Evolutionary conservation across 2,113 vertebrate species (phyloP).

Genomic region (Cheirogaleus medius): DNA sequence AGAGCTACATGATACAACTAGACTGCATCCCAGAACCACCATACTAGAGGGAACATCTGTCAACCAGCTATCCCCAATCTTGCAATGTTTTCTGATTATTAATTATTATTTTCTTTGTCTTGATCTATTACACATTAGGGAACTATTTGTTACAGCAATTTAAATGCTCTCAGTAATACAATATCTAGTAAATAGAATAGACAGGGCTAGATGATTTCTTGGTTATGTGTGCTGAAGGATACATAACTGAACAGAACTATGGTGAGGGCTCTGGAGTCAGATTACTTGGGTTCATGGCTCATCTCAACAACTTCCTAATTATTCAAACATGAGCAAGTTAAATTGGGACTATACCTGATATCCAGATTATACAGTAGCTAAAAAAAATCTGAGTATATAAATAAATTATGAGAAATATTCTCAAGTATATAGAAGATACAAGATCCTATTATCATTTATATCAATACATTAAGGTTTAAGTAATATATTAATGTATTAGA

Average conservation of each 20-base stretch:
- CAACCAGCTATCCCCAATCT: background rate
- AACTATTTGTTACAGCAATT: background rate
- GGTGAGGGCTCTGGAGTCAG: background rate
- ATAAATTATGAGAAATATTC: background rate
- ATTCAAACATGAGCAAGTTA: background rate
- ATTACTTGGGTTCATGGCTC: background rate
- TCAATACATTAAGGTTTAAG: background rate
- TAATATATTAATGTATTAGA: background rate
- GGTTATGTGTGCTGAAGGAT: background rate
- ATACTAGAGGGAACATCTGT: accelerated
- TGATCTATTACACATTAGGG: background rate
- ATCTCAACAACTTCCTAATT: background rate
- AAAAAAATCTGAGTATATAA: background rate
- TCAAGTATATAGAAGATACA: background rate
- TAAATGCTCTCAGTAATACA: background rate
- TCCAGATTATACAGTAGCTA: background rate
- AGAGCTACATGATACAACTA: background rate
- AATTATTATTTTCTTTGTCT: background rate
- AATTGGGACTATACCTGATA: background rate
- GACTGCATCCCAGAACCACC: background rate
- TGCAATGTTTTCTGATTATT: background rate
- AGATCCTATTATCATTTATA: background rate
- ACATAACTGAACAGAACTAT: background rate
- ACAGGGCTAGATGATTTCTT: accelerated
- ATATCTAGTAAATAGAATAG: background rate